These are phyloP conservation scores for Lepus americanus DNA, from an alignment of 2,113 vertebrate genomes.

Conservation along the genomic window DNA sequence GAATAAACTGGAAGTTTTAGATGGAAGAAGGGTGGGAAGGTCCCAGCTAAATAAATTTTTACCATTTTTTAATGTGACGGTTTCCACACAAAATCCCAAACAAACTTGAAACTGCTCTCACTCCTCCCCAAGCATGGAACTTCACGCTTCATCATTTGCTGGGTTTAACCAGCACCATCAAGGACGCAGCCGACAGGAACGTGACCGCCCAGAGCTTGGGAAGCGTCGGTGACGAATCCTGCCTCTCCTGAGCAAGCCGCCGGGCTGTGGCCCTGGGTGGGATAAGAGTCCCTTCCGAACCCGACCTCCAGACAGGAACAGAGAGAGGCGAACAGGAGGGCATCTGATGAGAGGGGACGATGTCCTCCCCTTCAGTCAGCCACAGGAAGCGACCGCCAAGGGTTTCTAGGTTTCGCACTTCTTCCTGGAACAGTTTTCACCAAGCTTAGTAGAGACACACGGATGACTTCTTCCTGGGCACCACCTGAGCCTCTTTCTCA, in stretches of 20 bases:
- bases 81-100: conserved; percentile 68
- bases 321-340: not conserved
- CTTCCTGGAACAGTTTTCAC: conserved; percentile 15
- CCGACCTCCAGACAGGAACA: conserved; percentile 2
- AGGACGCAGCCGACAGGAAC: conserved; percentile 47
- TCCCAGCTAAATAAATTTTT: conserved; percentile 45
- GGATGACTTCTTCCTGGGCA: conserved; percentile 71
- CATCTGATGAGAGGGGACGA: not conserved
- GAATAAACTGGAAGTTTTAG: conserved; percentile 63
- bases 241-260: not conserved
- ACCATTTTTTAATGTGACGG: conserved; percentile 1
- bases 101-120: conserved; percentile 57
- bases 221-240: not conserved
- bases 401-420: conserved; percentile 48
- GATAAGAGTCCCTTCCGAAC: not conserved
- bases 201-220: conserved; percentile 43
- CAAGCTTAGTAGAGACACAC: conserved; percentile 54
- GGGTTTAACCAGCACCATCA: conserved; percentile 67
- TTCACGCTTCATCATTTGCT: conserved; percentile 61
- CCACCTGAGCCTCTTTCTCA: conserved; percentile 72
- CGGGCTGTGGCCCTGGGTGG: conserved; percentile 3
- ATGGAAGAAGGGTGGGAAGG: not conserved
- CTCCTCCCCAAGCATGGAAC: conserved; percentile 64
- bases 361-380: not conserved
- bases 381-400: not conserved